Base-by-base conservation (phyloP, 2,888 invertebrate species). In the Epistrophe grossulariae region DNA sequence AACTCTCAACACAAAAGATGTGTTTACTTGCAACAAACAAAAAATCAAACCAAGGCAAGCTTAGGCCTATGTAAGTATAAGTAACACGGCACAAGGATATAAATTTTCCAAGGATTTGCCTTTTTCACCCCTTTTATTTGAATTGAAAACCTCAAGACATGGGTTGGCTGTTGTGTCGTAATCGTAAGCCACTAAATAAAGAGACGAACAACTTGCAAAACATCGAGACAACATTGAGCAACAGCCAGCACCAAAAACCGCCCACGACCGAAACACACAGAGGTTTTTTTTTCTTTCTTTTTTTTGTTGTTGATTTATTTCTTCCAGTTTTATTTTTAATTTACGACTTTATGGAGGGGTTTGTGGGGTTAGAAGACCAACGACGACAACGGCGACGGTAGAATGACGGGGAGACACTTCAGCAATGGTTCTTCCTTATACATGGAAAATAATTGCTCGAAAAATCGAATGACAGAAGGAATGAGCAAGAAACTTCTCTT, bases 101-200 rank as follows among this genome's bases (percentile, higher is more conserved):
- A 87, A 76, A 87, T 87, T 83, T 74, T 79, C 66, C 15, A 77
- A 71, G 87, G 87, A 87, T 83, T 87, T 87, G 87, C 87, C 79
- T 83, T 79, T 70, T 82, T 79, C 87, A 87, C 87, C 87, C 87
- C 76, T 87, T 87, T 83, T 87, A 83, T 83, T 87, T 83, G 87
- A 87, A 83, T 87, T 83, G 87, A 79, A 87, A 87, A 87, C 87
- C 87, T 72, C 87, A 87, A 72, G 83, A 87, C 83, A 83, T 60
- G 76, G 74, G 40, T 62, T 52, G 60, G n/a, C 31, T 60, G 48
- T 55, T 55, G 28, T 55, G 52, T 52, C 40, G 50, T 50, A 50
- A 45, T 77, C 48, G 55, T 62, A 80, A 78, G 85, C 85, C 81
- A 81, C 85, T 85, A 81, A 85, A 81, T 78, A 85, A 85, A 85